phyloP scores from a whole-genome alignment of 2,113 vertebrate genomes.

The Atherinomorus stipes region DNA sequence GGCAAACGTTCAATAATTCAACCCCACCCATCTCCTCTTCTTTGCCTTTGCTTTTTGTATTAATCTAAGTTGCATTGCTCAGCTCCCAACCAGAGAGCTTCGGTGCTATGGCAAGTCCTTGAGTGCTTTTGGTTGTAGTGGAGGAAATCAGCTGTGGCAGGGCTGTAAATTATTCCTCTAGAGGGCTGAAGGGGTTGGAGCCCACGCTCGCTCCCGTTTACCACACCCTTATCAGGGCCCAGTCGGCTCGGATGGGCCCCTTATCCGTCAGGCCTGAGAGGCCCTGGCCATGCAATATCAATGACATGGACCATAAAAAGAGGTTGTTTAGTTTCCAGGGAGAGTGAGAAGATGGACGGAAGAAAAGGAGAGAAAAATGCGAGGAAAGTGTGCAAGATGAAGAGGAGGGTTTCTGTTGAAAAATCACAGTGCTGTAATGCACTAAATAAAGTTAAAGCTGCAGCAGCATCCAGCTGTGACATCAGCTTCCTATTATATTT shows the following conservation, averaged over 20 bases:
- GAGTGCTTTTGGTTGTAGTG: constrained; percentile 70
- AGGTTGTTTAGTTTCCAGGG: constrained; percentile 42
- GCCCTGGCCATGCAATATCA: constrained; percentile 53
- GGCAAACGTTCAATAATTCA: constrained; percentile 68
- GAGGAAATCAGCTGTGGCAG: constrained; percentile 75
- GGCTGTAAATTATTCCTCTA: constrained; percentile 79
- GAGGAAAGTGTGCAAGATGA: background rate
- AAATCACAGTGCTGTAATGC: constrained; percentile 18
- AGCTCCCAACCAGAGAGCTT: constrained; percentile 35
- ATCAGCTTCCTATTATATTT: background rate
- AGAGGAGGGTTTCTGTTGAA: background rate
- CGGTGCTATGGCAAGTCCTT: constrained; percentile 28
- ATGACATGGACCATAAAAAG: constrained; percentile 63
- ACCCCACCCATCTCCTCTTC: background rate
- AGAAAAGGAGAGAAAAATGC: constrained; percentile 11
- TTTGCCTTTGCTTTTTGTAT: constrained; percentile 40
- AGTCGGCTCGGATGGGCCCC: constrained; percentile 64
- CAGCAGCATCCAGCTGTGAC: background rate
- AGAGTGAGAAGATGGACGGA: constrained; percentile 38
- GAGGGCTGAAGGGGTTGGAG: constrained; percentile 54
- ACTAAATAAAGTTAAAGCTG: constrained; percentile 22
- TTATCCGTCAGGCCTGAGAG: constrained; percentile 72
- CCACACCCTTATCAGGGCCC: constrained; percentile 64
- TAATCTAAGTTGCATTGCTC: constrained; percentile 38
- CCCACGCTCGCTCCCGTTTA: constrained; percentile 30